phyloP scores from a whole-genome alignment of 2,888 invertebrate genomes.

The Choreutis nemorana region DNA sequence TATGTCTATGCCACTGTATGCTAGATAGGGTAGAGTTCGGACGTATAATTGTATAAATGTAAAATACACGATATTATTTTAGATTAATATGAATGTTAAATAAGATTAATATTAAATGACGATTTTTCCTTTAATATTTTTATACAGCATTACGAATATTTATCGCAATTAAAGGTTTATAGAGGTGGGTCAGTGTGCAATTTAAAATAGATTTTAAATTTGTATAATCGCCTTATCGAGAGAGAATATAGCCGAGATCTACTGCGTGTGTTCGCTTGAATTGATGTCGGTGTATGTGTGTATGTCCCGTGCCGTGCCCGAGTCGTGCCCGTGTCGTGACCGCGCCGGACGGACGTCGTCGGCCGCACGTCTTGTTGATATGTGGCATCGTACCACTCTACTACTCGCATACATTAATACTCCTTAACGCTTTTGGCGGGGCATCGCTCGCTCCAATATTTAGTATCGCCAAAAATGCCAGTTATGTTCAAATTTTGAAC shows the following conservation, averaged over 20 bases:
- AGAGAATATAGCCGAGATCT: conserved; percentile 62
- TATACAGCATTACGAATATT: conserved; percentile 65
- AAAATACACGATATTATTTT: conserved; percentile 59
- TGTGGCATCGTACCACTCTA: conserved; percentile 14
- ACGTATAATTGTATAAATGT: conserved; percentile 63
- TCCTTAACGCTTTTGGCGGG: too few relatives aligned
- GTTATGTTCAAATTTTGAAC: conserved; percentile 3
- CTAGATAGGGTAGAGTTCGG: conserved; percentile 50
- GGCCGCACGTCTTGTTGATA: conserved; percentile 28
- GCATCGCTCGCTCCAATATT: too few relatives aligned
- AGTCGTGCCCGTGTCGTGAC: too few relatives aligned
- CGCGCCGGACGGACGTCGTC: too few relatives aligned
- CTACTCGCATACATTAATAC: conserved; percentile 5
- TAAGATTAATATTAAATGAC: conserved; percentile 33
- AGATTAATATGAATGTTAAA: conserved; percentile 54
- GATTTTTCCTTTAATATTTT: conserved; percentile 66
- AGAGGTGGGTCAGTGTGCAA: conserved; percentile 64
- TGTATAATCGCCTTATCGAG: conserved; percentile 64
- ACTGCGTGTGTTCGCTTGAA: conserved; percentile 49
- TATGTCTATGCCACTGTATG: conserved; percentile 47
- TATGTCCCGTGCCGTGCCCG: conserved; percentile 21
- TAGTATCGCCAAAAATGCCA: too few relatives aligned
- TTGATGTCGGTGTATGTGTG: too few relatives aligned
- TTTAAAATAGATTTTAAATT: conserved; percentile 55
- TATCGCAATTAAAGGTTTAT: conserved; percentile 65